Base-by-base conservation (phyloP, 2,797 vertebrate genomes). In the Tamandua tetradactyla region DNA sequence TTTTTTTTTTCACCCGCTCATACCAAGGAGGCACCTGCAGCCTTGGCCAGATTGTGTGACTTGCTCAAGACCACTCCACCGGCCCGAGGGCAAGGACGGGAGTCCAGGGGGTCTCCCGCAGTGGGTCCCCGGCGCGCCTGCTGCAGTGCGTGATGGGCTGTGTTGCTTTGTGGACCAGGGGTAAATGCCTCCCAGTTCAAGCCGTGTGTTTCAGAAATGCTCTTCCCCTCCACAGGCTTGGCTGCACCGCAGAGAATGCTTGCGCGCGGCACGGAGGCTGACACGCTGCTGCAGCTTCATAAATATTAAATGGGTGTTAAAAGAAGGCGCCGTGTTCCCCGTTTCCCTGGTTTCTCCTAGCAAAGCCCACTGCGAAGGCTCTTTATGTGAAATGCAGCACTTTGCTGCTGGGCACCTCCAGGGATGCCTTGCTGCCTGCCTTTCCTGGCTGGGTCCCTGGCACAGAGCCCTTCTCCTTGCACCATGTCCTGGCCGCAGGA, bases 281-380 rank as follows among this genome's bases (percentile, higher is more conserved):
- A 2, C 11, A 32, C 30, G 72, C 55, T 66, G 91, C 94, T 17
- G 90, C 42, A 5, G 94, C 95, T 84, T 94, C 93, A 97, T 97
- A 94, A 96, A 97, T 96, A 94, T 91, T 94, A 95, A 94, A 94
- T 85, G 96, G 96, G 93, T 30, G 80, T 96, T 92, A 91, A 94
- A 94, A 89, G 95, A 62, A 94, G 89, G 91, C 84, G 74, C 89
- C 7, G 87, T 30, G 1, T 52, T 82, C 92, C 87, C n/a, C 7
- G 89, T 30, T 81, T 52, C 88, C 94, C 82, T 55, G 82, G 35
- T 94, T 86, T 87, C 91, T 95, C 92, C 11, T 68, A 61, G 96
- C 86, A 52, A 87, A 90, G 83, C 93, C 92, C 32, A 3, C 18
- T 47, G 93, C 49, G 79, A 91, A 92, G 93, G 94, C 85, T 42